A percentile compares a stretch with the other conserved stretches of the same genome.
Evolutionary conservation across 2,113 vertebrate genomes (phyloP).

Genomic region (Ptychochromis oligacanthus): DNA sequence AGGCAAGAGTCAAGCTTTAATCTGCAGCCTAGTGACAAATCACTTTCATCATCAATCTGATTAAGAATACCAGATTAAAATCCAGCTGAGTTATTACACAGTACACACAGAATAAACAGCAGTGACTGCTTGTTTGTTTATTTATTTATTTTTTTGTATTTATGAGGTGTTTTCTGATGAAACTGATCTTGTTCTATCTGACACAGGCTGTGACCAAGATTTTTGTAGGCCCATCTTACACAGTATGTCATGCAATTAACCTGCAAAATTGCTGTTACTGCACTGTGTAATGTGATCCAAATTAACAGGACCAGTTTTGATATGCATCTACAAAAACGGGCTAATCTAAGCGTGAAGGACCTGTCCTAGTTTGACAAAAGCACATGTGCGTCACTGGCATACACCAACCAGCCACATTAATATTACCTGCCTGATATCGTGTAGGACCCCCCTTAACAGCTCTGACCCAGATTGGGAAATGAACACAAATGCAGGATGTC

Average conservation of each 20-base stretch:
- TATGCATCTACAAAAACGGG: not conserved
- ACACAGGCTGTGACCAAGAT: not conserved
- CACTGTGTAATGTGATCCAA: not conserved
- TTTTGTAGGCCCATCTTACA: not conserved
- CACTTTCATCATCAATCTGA: too few relatives aligned
- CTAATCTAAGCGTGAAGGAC: conserved; percentile 1
- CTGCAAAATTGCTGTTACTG: not conserved
- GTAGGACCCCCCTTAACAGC: not conserved
- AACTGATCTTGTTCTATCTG: not conserved
- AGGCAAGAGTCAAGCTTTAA: too few relatives aligned
- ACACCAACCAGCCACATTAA: not conserved
- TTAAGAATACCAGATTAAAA: accelerated
- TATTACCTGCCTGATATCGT: not conserved
- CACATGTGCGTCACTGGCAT: not conserved
- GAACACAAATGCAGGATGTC: not conserved
- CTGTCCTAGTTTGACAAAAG: not conserved
- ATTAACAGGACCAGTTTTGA: conserved; percentile 8
- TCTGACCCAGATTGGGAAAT: not conserved
- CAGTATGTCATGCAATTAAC: not conserved
- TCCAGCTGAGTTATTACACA: not conserved
- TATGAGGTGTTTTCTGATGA: not conserved
- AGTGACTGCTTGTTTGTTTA: too few relatives aligned
- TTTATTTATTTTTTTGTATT: not conserved
- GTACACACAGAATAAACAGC: too few relatives aligned
- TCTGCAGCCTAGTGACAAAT: too few relatives aligned